phyloP scores from a whole-genome alignment of 2,888 invertebrate species.

The Carpatolechia fugitivella region DNA sequence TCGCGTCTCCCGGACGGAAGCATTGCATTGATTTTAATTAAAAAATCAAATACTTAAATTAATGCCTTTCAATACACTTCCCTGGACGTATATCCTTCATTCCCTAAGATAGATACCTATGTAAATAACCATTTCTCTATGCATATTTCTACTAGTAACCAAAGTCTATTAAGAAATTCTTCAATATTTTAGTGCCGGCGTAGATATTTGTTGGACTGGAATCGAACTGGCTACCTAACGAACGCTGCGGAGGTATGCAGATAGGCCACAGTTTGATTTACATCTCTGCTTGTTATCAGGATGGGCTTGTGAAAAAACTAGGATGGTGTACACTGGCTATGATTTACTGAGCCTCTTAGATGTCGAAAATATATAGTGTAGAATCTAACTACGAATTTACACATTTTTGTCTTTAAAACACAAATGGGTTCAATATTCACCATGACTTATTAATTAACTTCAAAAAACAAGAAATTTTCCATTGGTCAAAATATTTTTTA shows the following conservation, averaged over 20 bases:
- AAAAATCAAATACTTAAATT: no score
- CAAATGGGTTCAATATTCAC: no score
- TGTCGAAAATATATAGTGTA: no score
- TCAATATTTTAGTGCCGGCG: conserved; percentile 7
- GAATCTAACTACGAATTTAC: no score
- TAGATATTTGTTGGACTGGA: neutral
- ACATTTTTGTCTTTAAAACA: no score
- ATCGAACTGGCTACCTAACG: conserved; percentile 2
- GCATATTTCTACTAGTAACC: neutral
- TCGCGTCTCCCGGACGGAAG: no score
- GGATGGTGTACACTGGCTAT: conserved; percentile 23
- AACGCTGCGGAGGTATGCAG: conserved; percentile 48
- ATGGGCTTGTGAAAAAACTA: conserved; percentile 34
- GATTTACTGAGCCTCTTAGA: neutral
- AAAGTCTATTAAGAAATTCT: conserved; percentile 6
- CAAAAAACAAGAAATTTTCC: no score
- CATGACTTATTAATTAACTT: no score
- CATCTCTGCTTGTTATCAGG: conserved; percentile 52
- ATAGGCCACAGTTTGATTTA: conserved; percentile 56
- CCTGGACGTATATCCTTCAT: neutral
- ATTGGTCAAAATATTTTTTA: no score
- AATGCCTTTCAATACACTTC: neutral
- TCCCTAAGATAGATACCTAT: neutral
- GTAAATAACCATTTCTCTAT: conserved; percentile 1
- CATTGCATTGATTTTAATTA: no score